Base-by-base conservation (phyloP, 2,888 invertebrate genomes). In the Spodoptera picta region DNA sequence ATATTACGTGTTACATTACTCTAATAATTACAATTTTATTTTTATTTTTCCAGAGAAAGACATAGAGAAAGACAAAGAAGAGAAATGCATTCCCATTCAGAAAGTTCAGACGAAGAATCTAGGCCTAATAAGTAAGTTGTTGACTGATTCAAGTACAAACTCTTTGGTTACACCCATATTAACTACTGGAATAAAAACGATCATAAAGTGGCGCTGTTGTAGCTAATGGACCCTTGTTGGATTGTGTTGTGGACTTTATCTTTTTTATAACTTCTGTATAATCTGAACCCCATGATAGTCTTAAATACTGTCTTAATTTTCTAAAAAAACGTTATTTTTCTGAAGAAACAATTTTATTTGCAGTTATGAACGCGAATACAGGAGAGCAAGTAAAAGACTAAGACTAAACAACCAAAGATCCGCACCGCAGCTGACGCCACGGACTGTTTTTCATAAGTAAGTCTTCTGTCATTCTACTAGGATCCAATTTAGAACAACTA, bases 361-460 rank as follows among this genome's bases (percentile, higher is more conserved):
- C 83, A 95, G 95, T 82, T 95, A 95, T 81, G 95, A 95, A 87
- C 89, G 94, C 52, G 95, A 95, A 75, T 95, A 93, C 79, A 88
- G 95, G 76, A 91, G 95, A 89, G 95, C 95, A 12, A 95, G 95
- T 71, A 96, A 96, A 91, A 90, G 96, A 84, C 89, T 96, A 84
- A 91, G 96, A 87, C 89, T 96, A 73, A 91, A 95, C 82, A 93
- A 91, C 80, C 91, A 92, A 74, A 85, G 93, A 82, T 80, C 91
- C 0, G 85, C 92, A 27, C 86, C 91, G 5, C 92, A 88, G 14
- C 82, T 90, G 4, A 95, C 96, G 76, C 96, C 96, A 31, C 89
- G 96, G 79, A 96, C 96, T 60, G 96, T 96, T 79, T 96, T 96
- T 88, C 96, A 96, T 85, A 96, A 96, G 96, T 96, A 85, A 89